Evolutionary conservation across 2,797 vertebrate genomes (phyloP).

Genomic region (Xiphorhynchus erythropygius): DNA sequence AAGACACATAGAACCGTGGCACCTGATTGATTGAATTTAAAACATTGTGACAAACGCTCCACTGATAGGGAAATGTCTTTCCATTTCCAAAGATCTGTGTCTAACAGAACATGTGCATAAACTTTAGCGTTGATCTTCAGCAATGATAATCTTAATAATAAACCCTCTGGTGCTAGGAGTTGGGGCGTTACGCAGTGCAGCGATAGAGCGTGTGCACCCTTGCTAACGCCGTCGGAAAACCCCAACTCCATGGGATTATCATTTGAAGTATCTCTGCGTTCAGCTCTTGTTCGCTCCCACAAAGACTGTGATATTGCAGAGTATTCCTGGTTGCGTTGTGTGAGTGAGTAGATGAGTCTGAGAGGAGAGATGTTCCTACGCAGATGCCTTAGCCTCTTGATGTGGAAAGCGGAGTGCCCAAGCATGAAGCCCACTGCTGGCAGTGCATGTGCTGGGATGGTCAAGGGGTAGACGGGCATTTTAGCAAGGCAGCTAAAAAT

Average conservation of each 20-base stretch:
- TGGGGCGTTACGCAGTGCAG: conserved; percentile 33
- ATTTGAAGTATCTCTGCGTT: conserved; percentile 29
- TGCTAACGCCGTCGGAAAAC: background rate
- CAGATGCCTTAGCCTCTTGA: conserved; percentile 74
- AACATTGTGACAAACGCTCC: conserved; percentile 24
- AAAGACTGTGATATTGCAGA: conserved; percentile 48
- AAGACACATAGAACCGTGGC: conserved; percentile 50
- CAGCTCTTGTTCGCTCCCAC: conserved; percentile 60
- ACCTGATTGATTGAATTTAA: conserved; percentile 62
- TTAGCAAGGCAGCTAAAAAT: conserved; percentile 79
- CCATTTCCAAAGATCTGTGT: conserved; percentile 51
- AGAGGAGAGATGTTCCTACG: conserved; percentile 43
- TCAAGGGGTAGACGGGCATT: conserved; percentile 71
- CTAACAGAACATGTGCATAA: conserved; percentile 62
- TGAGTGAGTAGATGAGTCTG: conserved; percentile 57
- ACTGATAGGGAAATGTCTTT: conserved; percentile 33
- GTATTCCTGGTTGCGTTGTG: background rate
- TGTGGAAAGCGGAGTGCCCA: conserved; percentile 7
- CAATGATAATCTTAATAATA: conserved; percentile 77
- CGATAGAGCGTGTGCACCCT: background rate
- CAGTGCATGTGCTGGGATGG: conserved; percentile 69
- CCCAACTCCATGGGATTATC: conserved; percentile 47
- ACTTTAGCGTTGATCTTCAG: conserved; percentile 73
- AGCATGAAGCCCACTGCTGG: conserved; percentile 74
- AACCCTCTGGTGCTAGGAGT: conserved; percentile 80